Conservation (phyloP, 2,797 vertebrate species). For the Aselliscus stoliczkanus region DNA sequence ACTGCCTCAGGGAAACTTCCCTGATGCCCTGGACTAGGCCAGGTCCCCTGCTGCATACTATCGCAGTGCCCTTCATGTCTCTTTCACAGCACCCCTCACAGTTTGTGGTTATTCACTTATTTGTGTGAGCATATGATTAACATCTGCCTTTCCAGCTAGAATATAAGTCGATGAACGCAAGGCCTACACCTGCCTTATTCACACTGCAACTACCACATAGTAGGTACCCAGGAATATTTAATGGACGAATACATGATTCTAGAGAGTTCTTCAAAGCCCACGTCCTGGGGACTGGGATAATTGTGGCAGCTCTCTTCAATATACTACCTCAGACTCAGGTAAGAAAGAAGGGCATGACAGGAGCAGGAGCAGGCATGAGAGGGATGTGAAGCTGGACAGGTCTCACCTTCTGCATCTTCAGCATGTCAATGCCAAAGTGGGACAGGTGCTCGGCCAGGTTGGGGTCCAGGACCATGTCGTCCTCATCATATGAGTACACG, state of each 20-base stretch:
- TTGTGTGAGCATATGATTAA: background rate
- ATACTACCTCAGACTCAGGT: background rate
- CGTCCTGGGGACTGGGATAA: background rate
- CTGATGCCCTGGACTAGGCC: background rate
- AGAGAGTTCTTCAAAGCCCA: background rate
- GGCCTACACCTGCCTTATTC: background rate
- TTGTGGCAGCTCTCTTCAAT: background rate
- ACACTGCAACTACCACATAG: background rate
- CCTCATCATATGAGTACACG: slow-evolving; percentile 98
- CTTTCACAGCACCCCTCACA: background rate
- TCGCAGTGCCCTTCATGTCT: rapidly evolving
- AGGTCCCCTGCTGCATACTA: background rate
- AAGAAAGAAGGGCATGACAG: background rate
- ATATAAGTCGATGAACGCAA: background rate
- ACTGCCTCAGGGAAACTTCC: background rate
- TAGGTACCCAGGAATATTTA: background rate
- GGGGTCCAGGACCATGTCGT: slow-evolving; percentile 98
- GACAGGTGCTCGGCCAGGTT: slow-evolving; percentile 94
- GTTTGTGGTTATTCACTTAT: background rate
- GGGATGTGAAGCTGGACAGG: background rate
- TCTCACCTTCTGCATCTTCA: slow-evolving; percentile 98
- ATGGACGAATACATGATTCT: background rate
- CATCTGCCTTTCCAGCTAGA: background rate
- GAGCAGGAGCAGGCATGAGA: background rate
- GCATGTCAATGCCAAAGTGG: slow-evolving; percentile 99